Evolutionary conservation across 2,113 vertebrate genomes (phyloP), one percentile per base, ranked within the genome.

Genomic region (Vimba vimba): DNA sequence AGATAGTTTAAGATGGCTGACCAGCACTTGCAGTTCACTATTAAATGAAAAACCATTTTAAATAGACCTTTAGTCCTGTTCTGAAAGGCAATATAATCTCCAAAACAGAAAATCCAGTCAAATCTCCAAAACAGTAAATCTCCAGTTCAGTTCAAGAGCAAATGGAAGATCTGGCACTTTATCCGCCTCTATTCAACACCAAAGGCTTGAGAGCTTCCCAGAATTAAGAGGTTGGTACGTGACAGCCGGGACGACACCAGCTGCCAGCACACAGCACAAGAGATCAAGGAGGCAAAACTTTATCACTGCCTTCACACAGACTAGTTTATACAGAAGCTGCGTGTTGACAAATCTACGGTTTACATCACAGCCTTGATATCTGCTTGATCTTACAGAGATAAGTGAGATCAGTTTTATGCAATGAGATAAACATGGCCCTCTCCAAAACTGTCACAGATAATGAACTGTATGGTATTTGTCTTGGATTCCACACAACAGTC

Each of bases 171-270:
- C 64, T 59, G 7, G 36, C 74, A 88, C 15, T 47, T 88, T 55
- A 73, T 79, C 79, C 36, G 82, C 75, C 80, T 43, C 62, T 85
- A 83, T 88, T 86, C 84, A 79, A 78, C 76, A 87, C 71, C 47
- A 88, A 86, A 89, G 64, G 15, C 52, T 81, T 68, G 79, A 87
- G 25, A 11, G 66, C 15, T 21, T 75, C 80, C 86, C 89, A 90
- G 76, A 71, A 71, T 52, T 74, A 43, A 69, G 30, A 76, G 75
- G 81, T 27, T 73, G 73, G 66, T 88, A 91, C 60, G 78, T 87
- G 86, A 85, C 86, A 77, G 66, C 9, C 59, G 57, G 66, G 76
- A 73, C 85, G 36, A 82, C 85, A 88, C 71, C 86, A 86, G 52
- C 19, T 64, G 78, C 36, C 74, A 74, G 69, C 33, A 79, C 33